Base-by-base conservation (phyloP, 2,113 vertebrate species). In the Hiodon tergisus region DNA sequence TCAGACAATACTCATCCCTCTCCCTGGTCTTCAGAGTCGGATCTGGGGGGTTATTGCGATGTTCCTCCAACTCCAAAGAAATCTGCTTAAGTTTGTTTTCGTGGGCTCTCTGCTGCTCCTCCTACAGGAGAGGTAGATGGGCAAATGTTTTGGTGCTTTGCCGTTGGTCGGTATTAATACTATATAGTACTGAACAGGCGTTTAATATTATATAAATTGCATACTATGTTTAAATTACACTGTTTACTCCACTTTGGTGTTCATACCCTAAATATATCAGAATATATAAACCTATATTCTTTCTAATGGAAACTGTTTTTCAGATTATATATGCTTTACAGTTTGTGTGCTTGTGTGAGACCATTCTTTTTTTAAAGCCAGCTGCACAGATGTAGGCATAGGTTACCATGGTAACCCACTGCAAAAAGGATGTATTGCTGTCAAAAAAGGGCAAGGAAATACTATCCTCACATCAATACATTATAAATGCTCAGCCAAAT, bases 31-130 rank as follows among this genome's bases (percentile, higher is more conserved):
- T 97, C 78, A 92, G 85, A 77, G 91, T 93, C 78, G 89, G 91
- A 72, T 94, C 93, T 61, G 92, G 84, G 1, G 91, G 89, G 84
- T 91, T 93, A 77, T 89, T 89, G 82, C 91, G 88, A 86, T 96
- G 95, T 81, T 97, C 95, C 51, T 95, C 94, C 89, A 98, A 89
- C 90, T 98, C 96, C 1, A 93, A 86, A 73, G 90, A 89, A 89
- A 96, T 94, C 91, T 98, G 95, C 89, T 93, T 95, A 90, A 97
- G 88, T 82, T 98, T 97, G 84, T 86, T 94, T 90, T 98, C 95
- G 72, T 98, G 96, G 83, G 95, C 96, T 85, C 89, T 91, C 87
- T 97, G 90, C 89, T 98, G 96, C 81, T 95, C 94, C 86, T 95
- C 95, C 96, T 98, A 3, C 65, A 6, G 2, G 31, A 31, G 31